These are phyloP conservation scores for Xenopus borealis DNA, from an alignment of 2,113 vertebrate species.

Conservation along the genomic window DNA sequence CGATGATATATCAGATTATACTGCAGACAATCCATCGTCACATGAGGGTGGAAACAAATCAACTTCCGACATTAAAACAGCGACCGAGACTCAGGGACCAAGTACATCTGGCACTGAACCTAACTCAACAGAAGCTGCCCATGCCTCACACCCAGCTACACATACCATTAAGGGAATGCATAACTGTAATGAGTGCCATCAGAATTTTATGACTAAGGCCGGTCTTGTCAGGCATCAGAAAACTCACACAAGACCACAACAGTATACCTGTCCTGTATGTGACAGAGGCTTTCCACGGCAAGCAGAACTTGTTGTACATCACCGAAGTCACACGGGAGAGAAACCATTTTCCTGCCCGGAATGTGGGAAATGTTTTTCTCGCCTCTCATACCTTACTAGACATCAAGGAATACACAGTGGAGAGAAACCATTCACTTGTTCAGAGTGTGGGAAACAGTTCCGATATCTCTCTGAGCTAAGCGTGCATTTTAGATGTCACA, in stretches of 20 bases:
- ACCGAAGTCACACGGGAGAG: neutral
- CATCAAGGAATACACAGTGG: neutral
- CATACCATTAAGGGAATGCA: too few relatives aligned
- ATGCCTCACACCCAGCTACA: too few relatives aligned
- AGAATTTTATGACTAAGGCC: neutral
- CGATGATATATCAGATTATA: neutral
- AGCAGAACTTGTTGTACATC: neutral
- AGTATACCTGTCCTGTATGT: too few relatives aligned
- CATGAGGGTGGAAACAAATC: neutral
- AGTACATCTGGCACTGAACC: too few relatives aligned
- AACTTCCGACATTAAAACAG: neutral
- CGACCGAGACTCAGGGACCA: too few relatives aligned
- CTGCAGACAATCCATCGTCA: neutral
- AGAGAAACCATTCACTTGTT: conserved; percentile 6
- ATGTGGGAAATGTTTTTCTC: neutral
- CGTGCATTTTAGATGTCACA: neutral
- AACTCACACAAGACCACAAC: too few relatives aligned
- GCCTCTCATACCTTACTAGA: neutral
- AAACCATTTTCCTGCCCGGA: neutral
- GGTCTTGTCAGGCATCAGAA: too few relatives aligned
- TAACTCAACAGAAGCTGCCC: too few relatives aligned
- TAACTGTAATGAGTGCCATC: neutral
- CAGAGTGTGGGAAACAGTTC: conserved; percentile 12
- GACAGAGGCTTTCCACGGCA: too few relatives aligned
- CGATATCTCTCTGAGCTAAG: neutral